Evolutionary conservation across 2,888 invertebrate genomes (phyloP).

Genomic region (Epistrophella euchroma): DNA sequence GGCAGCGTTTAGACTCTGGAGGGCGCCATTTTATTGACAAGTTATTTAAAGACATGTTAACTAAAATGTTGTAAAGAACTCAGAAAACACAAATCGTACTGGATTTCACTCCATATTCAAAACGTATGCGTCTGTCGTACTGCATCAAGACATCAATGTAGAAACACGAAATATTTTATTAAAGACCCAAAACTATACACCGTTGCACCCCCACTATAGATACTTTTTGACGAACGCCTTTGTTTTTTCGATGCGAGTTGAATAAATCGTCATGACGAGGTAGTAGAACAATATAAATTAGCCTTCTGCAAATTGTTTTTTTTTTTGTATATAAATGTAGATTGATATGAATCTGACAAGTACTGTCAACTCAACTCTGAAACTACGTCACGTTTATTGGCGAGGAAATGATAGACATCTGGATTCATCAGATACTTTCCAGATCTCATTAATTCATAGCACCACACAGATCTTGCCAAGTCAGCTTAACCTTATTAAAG

Average conservation of each 20-base stretch:
- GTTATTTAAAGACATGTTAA: too few species aligned
- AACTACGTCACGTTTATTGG: conserved; percentile 16
- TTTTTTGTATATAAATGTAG: conserved; percentile 11
- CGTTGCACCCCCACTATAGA: neutral
- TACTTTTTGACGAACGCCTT: neutral
- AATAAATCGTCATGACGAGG: conserved; percentile 22
- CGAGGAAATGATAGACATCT: conserved; percentile 44
- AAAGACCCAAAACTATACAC: too few species aligned
- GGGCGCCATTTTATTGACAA: too few species aligned
- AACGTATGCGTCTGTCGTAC: too few species aligned
- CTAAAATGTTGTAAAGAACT: too few species aligned
- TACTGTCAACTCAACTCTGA: conserved; percentile 21
- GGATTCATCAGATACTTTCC: conserved; percentile 32
- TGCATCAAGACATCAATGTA: too few species aligned
- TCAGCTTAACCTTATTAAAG: conserved; percentile 35
- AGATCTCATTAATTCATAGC: conserved; percentile 4
- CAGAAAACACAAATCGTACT: too few species aligned
- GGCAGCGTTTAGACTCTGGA: too few species aligned
- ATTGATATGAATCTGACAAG: conserved; percentile 46
- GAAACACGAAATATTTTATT: too few species aligned
- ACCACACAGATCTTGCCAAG: neutral
- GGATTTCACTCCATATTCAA: too few species aligned
- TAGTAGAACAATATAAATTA: conserved; percentile 42
- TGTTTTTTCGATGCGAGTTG: neutral
- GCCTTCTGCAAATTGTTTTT: conserved; percentile 36